Evolutionary conservation across 2,888 invertebrate species (phyloP).

Genomic region (Pseudococcus longispinus): DNA sequence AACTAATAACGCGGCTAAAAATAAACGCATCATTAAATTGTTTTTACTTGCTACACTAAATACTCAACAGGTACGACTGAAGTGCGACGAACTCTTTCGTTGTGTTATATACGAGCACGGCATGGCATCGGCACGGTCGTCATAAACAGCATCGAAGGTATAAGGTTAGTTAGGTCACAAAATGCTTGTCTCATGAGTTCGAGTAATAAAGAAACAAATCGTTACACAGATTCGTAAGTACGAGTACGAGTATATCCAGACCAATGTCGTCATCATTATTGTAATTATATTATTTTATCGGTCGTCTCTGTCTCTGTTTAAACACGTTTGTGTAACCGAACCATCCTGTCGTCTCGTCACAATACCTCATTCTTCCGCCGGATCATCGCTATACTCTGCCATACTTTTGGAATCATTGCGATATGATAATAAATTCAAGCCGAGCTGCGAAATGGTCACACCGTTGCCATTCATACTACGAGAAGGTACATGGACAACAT

Average conservation of each 20-base stretch:
- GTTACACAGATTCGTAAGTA: slow-evolving; percentile 14
- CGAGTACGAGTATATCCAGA: background rate
- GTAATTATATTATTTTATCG: background rate
- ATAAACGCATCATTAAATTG: slow-evolving; percentile 47
- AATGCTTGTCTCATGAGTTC: slow-evolving; percentile 8
- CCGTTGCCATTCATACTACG: background rate
- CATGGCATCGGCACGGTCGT: background rate
- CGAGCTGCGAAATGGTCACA: background rate
- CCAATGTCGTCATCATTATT: slow-evolving; percentile 10
- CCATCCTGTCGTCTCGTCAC: background rate
- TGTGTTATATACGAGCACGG: slow-evolving; percentile 43
- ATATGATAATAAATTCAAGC: background rate
- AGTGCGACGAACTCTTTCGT: slow-evolving; percentile 53
- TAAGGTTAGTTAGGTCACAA: slow-evolving; percentile 48
- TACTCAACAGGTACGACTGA: slow-evolving; percentile 49
- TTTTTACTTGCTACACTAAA: slow-evolving; percentile 40
- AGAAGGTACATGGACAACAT: background rate
- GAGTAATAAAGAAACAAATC: slow-evolving; percentile 15
- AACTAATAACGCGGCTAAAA: slow-evolving; percentile 33
- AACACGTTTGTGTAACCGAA: background rate
- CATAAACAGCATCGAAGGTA: background rate
- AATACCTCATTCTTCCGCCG: background rate
- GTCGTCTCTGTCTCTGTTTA: background rate
- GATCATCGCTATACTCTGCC: background rate
- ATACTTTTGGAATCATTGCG: background rate